phyloP scores from a whole-genome alignment of 2,113 vertebrate species.

The Phocoena sinus region DNA sequence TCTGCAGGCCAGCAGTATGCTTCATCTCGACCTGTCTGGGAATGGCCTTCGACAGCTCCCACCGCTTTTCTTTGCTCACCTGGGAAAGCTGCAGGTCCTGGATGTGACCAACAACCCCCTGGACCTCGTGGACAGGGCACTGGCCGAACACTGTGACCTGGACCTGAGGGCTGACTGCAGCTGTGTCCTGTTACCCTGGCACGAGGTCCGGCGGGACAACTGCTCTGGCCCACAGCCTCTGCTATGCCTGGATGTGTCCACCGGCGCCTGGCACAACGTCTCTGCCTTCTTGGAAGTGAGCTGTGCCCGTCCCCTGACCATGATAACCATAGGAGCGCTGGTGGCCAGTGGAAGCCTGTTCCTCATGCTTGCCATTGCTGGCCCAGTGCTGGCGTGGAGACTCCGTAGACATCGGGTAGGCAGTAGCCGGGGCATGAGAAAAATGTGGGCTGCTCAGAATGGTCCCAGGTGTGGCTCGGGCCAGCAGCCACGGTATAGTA shows the following conservation, averaged over 20 bases:
- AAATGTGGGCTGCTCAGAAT: not conserved
- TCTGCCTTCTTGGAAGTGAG: not conserved
- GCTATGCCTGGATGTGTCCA: not conserved
- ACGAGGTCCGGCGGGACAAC: not conserved
- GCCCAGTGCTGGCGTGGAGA: not conserved
- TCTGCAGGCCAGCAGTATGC: not conserved
- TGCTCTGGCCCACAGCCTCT: not conserved
- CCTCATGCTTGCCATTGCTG: not conserved
- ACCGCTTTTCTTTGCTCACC: not conserved
- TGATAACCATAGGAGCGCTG: accelerated
- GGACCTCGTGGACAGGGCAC: accelerated
- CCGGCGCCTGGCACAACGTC: not conserved
- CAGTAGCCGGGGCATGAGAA: not conserved
- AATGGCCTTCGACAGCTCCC: not conserved
- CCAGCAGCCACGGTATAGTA: constrained; percentile 65
- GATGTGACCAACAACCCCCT: not conserved
- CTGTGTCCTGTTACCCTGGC: constrained; percentile 6
- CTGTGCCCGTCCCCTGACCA: not conserved
- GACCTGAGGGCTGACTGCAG: constrained; percentile 22
- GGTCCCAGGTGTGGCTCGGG: accelerated
- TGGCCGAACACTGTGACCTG: not conserved
- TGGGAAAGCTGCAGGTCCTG: not conserved
- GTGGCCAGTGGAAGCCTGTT: not conserved
- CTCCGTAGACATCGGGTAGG: accelerated
- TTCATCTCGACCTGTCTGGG: constrained; percentile 13